A percentile compares a stretch with the other conserved stretches of the same genome.
Evolutionary conservation across 2,888 invertebrate genomes (phyloP).

Genomic region (Trisateles emortualis): DNA sequence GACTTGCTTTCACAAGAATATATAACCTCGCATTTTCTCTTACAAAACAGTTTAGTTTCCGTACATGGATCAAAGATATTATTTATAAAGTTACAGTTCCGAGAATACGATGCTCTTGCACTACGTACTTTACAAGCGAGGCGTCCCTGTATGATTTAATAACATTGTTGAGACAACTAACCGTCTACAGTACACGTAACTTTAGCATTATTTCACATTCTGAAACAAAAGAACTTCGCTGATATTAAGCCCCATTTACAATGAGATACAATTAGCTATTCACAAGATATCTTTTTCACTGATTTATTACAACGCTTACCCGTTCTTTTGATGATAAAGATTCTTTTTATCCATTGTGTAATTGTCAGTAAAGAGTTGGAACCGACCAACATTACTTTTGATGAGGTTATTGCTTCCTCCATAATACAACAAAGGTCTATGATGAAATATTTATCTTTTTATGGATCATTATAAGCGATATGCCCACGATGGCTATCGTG

Average conservation of each 20-base stretch:
- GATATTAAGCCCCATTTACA: constrained; percentile 34
- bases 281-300: constrained; percentile 34
- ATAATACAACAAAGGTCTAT: constrained; percentile 33
- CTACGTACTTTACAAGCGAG: constrained; percentile 44
- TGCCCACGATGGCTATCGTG: constrained; percentile 54
- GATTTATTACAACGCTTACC: constrained; percentile 30
- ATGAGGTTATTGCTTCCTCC: constrained; percentile 23
- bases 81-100: constrained; percentile 31
- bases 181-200: constrained; percentile 46
- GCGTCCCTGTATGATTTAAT: constrained; percentile 55
- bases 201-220: constrained; percentile 54
- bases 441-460: constrained; percentile 43
- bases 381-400: constrained; percentile 11
- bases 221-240: constrained; percentile 43
- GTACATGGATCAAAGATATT: constrained; percentile 29
- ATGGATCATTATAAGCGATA: constrained; percentile 55
- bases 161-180: constrained; percentile 55
- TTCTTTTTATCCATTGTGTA: constrained; percentile 35
- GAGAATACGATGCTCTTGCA: constrained; percentile 32
- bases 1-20: too few relatives aligned
- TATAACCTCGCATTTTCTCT: constrained; percentile 9
- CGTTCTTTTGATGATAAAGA: constrained; percentile 31
- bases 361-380: constrained; percentile 30
- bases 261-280: constrained; percentile 33
- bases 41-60: constrained; percentile 4